Base-by-base conservation (phyloP, 2,888 invertebrate species). In the Aspidiotus destructor region DNA sequence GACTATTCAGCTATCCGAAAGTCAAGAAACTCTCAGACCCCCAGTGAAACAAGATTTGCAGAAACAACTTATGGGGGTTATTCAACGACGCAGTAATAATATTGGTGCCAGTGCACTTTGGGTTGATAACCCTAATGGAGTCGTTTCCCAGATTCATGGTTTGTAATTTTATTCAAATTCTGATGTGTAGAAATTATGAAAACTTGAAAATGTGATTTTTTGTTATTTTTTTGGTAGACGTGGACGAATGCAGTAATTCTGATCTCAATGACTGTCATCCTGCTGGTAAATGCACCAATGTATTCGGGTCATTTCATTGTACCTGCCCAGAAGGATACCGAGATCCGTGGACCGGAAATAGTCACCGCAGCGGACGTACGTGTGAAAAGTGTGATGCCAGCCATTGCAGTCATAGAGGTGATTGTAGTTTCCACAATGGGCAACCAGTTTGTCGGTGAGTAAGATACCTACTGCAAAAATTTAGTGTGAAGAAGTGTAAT, bases 181-280 rank as follows among this genome's bases (percentile, higher is more conserved):
- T 63, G 40, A 54, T 16, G 58, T 13, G 8, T 58, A n/a, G 28
- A 3, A 28, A 28, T 28, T 5, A 3, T 28, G 28, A 28, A 28
- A 28, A 28, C 1, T 28, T 28, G 28, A 28, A 28, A 28, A 28
- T 5, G 28, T 28, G 28, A 28, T 28, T 28, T 28, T 28, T 28
- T 28, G 28, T 28, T 28, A 28, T 28, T 28, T 28, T 28, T 5
- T 28, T 28, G 73, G 16, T 76, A 86, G 93, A 94, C 78, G 77
- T 93, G 72, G 91, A 94, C 75, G 94, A 94, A 77, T 94, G 94
- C 73, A 83, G 87, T 0, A 86, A 87, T 0, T 77, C 84, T 0
- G 91, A 92, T 13, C 78, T 91, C 48, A 90, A 94, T 76, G 93
- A 94, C 75, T 94, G 94, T 71, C 89, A 92, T 74, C 79, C 82